These are phyloP conservation scores for Drosophila maculinotata DNA, from an alignment of 2,888 invertebrate genomes.

Conservation along the genomic window DNA sequence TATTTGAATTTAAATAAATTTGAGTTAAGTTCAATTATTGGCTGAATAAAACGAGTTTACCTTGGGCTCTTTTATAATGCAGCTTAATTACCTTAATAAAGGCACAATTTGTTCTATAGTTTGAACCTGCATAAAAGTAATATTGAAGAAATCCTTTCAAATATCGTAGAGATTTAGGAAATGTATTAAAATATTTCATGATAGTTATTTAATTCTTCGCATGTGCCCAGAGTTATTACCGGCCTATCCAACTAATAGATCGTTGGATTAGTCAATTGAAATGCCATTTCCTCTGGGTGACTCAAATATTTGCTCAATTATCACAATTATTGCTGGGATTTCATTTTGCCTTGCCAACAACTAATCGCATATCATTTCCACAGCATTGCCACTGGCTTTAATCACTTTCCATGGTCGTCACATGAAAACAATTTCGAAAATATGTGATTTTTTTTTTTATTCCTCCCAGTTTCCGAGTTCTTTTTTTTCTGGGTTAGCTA, in stretches of 20 bases:
- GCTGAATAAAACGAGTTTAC: constrained; percentile 1
- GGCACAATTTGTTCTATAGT: neutral
- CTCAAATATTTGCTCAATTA: constrained; percentile 41
- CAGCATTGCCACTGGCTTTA: constrained; percentile 65
- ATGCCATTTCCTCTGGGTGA: constrained; percentile 19
- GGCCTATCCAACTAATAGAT: neutral
- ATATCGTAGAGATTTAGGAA: neutral
- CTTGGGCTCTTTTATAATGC: neutral
- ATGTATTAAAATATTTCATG: too few species aligned
- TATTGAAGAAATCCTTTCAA: too few species aligned
- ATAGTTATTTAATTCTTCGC: too few species aligned
- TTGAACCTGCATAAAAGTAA: too few species aligned
- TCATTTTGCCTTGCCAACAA: constrained; percentile 33
- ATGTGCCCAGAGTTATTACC: neutral
- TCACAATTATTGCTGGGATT: constrained; percentile 34
- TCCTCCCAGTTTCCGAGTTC: constrained; percentile 9
- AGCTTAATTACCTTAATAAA: neutral
- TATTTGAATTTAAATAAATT: constrained; percentile 18
- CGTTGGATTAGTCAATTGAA: constrained; percentile 20
- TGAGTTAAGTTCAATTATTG: constrained; percentile 24
- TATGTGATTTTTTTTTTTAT: constrained; percentile 21
- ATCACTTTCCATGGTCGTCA: constrained; percentile 55
- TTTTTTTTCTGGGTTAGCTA: constrained; percentile 58
- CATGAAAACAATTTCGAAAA: constrained; percentile 42
- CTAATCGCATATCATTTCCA: constrained; percentile 63